Base-by-base conservation (phyloP, 1,140 invertebrate genomes). In the Bilobella aurantiaca region DNA sequence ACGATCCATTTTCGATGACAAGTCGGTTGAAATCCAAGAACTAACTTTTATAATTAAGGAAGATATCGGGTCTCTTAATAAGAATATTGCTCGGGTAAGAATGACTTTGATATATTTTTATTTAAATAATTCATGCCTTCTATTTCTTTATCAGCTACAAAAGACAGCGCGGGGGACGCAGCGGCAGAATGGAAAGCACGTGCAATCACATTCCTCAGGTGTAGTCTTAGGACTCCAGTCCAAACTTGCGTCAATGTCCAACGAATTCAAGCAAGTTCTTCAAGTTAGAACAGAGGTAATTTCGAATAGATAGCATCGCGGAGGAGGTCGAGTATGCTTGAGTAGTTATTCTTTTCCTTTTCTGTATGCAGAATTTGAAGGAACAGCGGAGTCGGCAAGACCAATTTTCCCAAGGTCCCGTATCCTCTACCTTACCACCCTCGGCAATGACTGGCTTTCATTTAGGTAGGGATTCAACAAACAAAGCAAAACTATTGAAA, bases 41-140 rank as follows among this genome's bases (percentile, higher is more conserved):
- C 78, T 99, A 42, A 98, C 95, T 0, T 94, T 93, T 74, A 96
- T 98, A 53, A 96, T 99, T 30, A 98, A 98, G 81, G 89, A 92
- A 73, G 96, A 99, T 79, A 83, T 99, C 61, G 89, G 86, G 77
- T 90, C 88, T 74, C 82, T 99, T 62, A 98, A 99, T 80, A 87
- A 94, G 76, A 93, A 99, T 81, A 98, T 99, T 75, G 92, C 91
- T 14, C 83, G 84, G 72, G 70, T 72, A 69, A 47, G 42, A 14
- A 62, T 23, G 8, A 29, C 8, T n/a, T 60, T 60, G 27, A 60
- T 29, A 14, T 60, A 8, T 60, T 12, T 60, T 30, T 60, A 59
- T 12, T 8, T 59, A 59, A 27, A 8, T 58, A 58, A 64, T 8
- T 56, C 21, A 64, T 58, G n/a, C n/a, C n/a, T 65, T 23, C 31